phyloP scores from a whole-genome alignment of 2,797 vertebrate species.

The Ispidina picta region DNA sequence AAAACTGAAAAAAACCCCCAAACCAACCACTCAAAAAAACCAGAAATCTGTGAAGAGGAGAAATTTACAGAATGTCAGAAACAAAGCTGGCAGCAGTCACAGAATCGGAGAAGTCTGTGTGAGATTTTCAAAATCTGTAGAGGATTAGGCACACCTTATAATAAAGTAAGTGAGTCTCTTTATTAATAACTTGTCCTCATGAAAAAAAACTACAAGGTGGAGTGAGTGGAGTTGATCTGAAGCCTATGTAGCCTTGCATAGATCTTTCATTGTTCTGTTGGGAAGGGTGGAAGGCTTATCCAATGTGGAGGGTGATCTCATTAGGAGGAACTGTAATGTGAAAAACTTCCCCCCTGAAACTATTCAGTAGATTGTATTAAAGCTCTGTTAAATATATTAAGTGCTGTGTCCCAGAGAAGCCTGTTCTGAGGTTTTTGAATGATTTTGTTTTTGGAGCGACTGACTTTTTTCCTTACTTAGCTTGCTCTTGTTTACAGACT shows the following conservation, averaged over 20 bases:
- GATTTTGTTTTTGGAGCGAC: background rate
- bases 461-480: background rate
- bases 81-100: background rate
- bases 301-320: slow-evolving; percentile 39
- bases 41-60: background rate
- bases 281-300: background rate
- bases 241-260: slow-evolving; percentile 16
- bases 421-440: background rate
- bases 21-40: no score
- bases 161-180: background rate
- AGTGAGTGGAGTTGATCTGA: slow-evolving; percentile 16
- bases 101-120: background rate
- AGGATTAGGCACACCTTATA: background rate
- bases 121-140: background rate
- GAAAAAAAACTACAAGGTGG: background rate
- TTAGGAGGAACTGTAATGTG: slow-evolving; percentile 53
- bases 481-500: background rate
- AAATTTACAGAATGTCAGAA: background rate
- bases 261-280: slow-evolving; percentile 52
- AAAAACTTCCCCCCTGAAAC: slow-evolving; percentile 26
- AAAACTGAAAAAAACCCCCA: background rate
- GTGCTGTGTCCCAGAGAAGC: background rate
- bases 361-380: slow-evolving; percentile 32
- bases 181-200: background rate
- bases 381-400: slow-evolving; percentile 60